Conservation (phyloP, 2,888 invertebrate genomes). For the Trissoscelio sp. region DNA sequence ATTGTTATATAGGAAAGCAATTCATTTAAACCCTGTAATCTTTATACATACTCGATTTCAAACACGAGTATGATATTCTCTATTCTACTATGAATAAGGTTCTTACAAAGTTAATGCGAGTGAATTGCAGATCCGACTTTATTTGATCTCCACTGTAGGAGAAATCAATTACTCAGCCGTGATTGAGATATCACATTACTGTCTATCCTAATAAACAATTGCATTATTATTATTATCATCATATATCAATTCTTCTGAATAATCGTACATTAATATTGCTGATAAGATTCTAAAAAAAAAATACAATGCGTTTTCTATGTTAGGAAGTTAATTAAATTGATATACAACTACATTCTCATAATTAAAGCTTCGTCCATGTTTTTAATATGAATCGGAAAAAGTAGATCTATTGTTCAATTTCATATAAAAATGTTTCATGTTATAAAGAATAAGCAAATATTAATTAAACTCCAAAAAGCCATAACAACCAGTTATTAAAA, state of each 20-base stretch:
- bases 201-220: slow-evolving; percentile 9
- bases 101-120: slow-evolving; percentile 37
- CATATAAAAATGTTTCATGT: not conserved
- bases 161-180: slow-evolving; percentile 43
- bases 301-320: no score
- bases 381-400: no score
- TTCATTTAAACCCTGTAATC: slow-evolving; percentile 69
- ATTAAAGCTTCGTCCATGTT: no score
- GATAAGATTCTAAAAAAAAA: no score
- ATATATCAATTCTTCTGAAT: not conserved
- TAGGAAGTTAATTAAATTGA: no score
- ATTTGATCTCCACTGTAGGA: slow-evolving; percentile 18
- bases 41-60: slow-evolving; percentile 55
- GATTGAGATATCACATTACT: slow-evolving; percentile 32
- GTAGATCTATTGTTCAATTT: no score
- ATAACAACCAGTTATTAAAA: slow-evolving; percentile 26
- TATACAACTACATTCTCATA: no score
- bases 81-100: slow-evolving; percentile 23
- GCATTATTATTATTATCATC: slow-evolving; percentile 1
- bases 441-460: not conserved
- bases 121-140: slow-evolving; percentile 21
- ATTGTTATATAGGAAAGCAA: no score
- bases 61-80: slow-evolving; percentile 42
- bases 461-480: not conserved
- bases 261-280: not conserved